Evolutionary conservation across 1,140 invertebrate genomes (phyloP), one percentile per base, ranked within the genome.

Genomic region (Chymomyza costata): DNA sequence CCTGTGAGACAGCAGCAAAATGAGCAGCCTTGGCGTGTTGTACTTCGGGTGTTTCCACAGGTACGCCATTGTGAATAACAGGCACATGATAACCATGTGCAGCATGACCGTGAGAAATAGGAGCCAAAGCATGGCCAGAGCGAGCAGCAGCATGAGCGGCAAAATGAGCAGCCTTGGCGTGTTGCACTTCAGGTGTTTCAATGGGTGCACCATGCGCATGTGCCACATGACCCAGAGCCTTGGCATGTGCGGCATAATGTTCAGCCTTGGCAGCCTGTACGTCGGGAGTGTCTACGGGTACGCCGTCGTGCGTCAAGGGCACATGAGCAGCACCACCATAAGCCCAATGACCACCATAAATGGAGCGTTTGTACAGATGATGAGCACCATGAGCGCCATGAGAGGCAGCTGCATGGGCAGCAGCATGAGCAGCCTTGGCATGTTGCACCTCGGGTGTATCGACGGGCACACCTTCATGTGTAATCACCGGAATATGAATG

Each of bases 261-360:
- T 88, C 86, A 1, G 87, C 87, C 65, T 90, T 90, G 19, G 90
- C 90, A 28, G 88, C 88, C 41, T 89, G 87, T 2, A 91, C 90
- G 71, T 91, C 90, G 39, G 89, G 87, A 1, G 90, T 91, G 61
- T 91, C 90, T 1, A 90, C 80, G 14, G 90, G 89, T 3, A 89
- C 86, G 8, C 88, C 89, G 28, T 88, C 88, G 2, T 88, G 85
- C 10, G 87, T 88, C 7, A 88, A 51, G 2, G 88, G 86, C 11
- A 88, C 87, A 58, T 71, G 60, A n/a, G 80, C 68, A 32, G 35
- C 30, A 46, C 50, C 67, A 21, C 73, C 83, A 32, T 84, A 83
- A 28, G 44, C 61, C 69, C 76, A 81, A 18, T 52, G 62, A 40
- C 74, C 74, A 1, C 69, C 70, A 25, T 82, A 85, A 43, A 85